Evolutionary conservation across 2,888 invertebrate genomes (phyloP).

Genomic region (Chalcosyrphus nemorum): DNA sequence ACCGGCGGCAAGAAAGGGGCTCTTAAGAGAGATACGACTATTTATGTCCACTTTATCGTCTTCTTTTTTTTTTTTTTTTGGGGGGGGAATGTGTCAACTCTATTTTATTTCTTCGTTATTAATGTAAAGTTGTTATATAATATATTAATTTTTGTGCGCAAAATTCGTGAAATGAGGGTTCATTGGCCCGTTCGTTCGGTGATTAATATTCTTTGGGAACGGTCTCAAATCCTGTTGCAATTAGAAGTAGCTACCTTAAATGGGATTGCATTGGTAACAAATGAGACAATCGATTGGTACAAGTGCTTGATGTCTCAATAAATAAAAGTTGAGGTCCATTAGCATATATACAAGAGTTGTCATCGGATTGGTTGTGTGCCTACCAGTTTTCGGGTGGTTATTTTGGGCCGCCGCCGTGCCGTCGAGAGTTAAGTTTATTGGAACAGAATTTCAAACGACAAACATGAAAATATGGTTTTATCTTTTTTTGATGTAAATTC

Average conservation of each 20-base stretch:
- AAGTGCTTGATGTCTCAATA: constrained; percentile 15
- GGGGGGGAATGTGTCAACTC: background rate
- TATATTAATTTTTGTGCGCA: background rate
- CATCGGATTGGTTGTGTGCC: background rate
- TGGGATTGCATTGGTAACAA: background rate
- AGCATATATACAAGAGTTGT: background rate
- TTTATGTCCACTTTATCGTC: constrained; percentile 25
- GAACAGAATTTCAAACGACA: background rate
- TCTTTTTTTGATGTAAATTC: constrained; percentile 22
- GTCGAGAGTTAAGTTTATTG: background rate
- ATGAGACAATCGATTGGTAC: background rate
- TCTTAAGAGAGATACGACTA: constrained; percentile 19
- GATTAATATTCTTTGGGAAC: background rate
- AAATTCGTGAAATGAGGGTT: background rate
- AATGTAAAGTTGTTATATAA: background rate
- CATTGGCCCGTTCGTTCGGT: background rate
- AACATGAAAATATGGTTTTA: constrained; percentile 25
- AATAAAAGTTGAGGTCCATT: constrained; percentile 6
- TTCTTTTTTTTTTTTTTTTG: too few species aligned
- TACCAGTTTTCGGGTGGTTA: background rate
- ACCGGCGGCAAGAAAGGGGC: constrained; percentile 21
- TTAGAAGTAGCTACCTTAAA: background rate
- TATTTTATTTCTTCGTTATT: constrained; percentile 2
- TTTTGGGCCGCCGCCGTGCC: background rate
- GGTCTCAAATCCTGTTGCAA: background rate